Evolutionary conservation across 2,888 invertebrate genomes (phyloP), one percentile per base, ranked within the genome.

Genomic region (Eristalis pertinax): DNA sequence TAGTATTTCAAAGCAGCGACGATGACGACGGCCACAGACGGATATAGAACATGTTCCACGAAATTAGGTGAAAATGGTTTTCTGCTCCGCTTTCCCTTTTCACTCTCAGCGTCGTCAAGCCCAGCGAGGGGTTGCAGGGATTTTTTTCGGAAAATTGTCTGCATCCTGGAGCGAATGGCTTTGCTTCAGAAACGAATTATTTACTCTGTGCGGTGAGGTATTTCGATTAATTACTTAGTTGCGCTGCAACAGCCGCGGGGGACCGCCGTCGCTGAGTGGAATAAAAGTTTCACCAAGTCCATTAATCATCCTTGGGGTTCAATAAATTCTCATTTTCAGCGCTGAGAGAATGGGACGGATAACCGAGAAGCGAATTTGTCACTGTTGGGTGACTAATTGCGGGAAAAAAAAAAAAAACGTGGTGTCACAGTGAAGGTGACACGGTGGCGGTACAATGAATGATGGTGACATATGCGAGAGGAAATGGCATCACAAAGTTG

Each of bases 41-140:
- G 56, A 58, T 78, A 78, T 64, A 70, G 78, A 78, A 56, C 63
- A 77, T 22, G 70, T 38, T 78, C 56, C 22, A 1, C 56, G n/a
- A 29, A 64, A 70, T 78, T 70, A 65, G 70, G 78, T 78, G 70
- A 56, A 64, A 78, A 78, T 72, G 64, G 41, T 65, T 74, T 65
- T 74, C 64, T 24, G 29, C 32, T 50, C 15, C 11, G 2, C 43
- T 32, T 32, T 62, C 26, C n/a, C 24, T 56, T 26, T 43, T 8
- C 38, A 0, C 4, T 50, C 43, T 1, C 43, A 4, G 29, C 29
- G 29, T 4, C 29, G 29, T n/a, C 15, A 7, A n/a, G n/a, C n/a
- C 4, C 43, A 50, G 3, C 5, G 8, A 32, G 10, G n/a, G n/a
- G 43, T 7, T 50, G 50, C 50, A 50, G 8, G 50, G 19, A 50